Conservation (phyloP, 2,797 vertebrate genomes). For the Peromyscus attwateri region DNA sequence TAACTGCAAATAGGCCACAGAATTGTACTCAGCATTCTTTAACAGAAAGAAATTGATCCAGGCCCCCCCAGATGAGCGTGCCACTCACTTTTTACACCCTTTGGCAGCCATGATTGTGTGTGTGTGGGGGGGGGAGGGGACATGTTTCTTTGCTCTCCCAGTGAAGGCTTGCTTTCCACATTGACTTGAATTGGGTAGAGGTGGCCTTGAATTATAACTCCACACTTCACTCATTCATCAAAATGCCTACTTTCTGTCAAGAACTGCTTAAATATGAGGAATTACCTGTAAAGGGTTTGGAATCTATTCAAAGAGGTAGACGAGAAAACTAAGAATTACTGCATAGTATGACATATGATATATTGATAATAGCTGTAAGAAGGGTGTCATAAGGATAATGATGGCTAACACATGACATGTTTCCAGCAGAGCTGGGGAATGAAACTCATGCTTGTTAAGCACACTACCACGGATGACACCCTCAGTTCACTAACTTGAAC, state of each 20-base stretch:
- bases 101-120: not conserved
- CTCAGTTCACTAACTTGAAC: not conserved
- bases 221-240: constrained; percentile 24
- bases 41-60: constrained; percentile 47
- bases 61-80: not conserved
- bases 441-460: not conserved
- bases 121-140: no score
- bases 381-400: not conserved
- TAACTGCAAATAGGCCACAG: constrained; percentile 77
- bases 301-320: constrained; percentile 23
- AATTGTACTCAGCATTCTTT: constrained; percentile 64
- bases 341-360: not conserved
- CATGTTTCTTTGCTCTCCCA: not conserved
- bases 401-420: not conserved
- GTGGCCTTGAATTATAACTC: not conserved
- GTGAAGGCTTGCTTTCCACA: not conserved
- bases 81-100: rapidly evolving
- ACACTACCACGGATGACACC: not conserved
- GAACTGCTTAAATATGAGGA: not conserved
- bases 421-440: not conserved
- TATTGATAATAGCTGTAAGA: not conserved
- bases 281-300: not conserved
- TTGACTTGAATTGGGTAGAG: not conserved
- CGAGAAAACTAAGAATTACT: not conserved
- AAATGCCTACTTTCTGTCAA: constrained; percentile 33